Base-by-base conservation (phyloP, 2,797 vertebrate genomes). In the Megalops cyprinoides region DNA sequence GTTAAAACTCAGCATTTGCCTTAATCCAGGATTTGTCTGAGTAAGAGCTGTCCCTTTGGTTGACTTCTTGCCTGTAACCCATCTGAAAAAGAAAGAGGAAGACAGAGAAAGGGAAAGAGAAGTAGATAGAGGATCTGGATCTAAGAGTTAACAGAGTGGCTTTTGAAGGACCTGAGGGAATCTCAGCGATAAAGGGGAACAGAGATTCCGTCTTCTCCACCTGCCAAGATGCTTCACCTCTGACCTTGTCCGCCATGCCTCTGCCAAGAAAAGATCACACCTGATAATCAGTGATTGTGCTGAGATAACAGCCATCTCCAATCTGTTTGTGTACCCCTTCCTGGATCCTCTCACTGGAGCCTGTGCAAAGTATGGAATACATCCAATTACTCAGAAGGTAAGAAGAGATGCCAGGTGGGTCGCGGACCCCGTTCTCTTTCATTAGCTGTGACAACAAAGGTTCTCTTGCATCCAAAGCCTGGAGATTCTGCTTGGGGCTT, bases 201-300 rank as follows among this genome's bases (percentile, higher is more conserved):
- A 85, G 88, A 90, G 90, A 88, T 86, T 84, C 87, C 89, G 88
- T 86, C 77, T 56, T 31, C 76, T 65, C 34, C 34, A n/a, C 86
- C 90, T 82, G 79, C 89, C 86, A 88, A 86, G 87, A 92, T 92
- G 91, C 89, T 88, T 92, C 90, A 90, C 90, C 84, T 79, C 89
- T 94, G 94, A 95, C 94, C 94, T 94, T 95, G 93, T 93, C 93
- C 90, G 92, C 91, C 76, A 89, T 90, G 87, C 90, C 90, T 94
- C 92, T 91, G 88, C 87, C 90, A 93, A 93, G 91, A 92, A 94
- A 94, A 94, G 91, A 94, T 94, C 91, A 90, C 90, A 90, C 90
- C 90, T 93, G 92, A 94, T 95, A 94, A 94, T 94, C 93, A 92
- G 91, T 93, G 93, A 95, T 94, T 94, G 93, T n/a, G n/a, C n/a